phyloP scores from a whole-genome alignment of 2,113 vertebrate genomes.

The Conger conger region DNA sequence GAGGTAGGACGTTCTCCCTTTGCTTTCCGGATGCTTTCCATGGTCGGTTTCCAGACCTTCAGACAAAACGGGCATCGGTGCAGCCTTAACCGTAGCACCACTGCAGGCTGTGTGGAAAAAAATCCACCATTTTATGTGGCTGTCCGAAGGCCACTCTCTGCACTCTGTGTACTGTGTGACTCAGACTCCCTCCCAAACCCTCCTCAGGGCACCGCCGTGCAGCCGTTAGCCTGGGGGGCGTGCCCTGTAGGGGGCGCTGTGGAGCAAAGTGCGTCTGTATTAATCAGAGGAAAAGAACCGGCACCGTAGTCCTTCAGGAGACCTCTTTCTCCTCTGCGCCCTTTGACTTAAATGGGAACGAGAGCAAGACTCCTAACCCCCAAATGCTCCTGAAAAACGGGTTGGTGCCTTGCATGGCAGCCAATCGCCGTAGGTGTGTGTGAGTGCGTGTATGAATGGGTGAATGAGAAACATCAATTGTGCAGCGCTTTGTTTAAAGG shows the following conservation, averaged over 20 bases:
- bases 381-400: too few species aligned
- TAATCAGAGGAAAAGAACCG: conserved; percentile 59
- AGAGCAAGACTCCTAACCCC: too few species aligned
- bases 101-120: neutral
- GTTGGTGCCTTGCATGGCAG: too few species aligned
- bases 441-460: too few species aligned
- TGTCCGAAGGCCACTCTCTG: neutral
- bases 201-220: conserved; percentile 33
- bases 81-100: too few species aligned
- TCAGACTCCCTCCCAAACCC: neutral
- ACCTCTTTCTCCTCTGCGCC: conserved; percentile 26
- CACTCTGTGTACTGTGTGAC: neutral
- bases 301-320: conserved; percentile 50
- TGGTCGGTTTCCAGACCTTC: conserved; percentile 18
- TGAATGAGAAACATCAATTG: too few species aligned
- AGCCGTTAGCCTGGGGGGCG: conserved; percentile 55
- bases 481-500: too few species aligned
- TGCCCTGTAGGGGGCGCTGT: conserved; percentile 50
- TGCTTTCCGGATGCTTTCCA: conserved; percentile 27
- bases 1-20: conserved; percentile 43
- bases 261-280: conserved; percentile 49
- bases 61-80: too few species aligned
- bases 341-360: too few species aligned
- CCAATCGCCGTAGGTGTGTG: too few species aligned
- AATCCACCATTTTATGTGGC: neutral